Evolutionary conservation across 35 echinoderm and acorn worm genomes (phyloP).

Genomic region (Ophioderma brevispina): DNA sequence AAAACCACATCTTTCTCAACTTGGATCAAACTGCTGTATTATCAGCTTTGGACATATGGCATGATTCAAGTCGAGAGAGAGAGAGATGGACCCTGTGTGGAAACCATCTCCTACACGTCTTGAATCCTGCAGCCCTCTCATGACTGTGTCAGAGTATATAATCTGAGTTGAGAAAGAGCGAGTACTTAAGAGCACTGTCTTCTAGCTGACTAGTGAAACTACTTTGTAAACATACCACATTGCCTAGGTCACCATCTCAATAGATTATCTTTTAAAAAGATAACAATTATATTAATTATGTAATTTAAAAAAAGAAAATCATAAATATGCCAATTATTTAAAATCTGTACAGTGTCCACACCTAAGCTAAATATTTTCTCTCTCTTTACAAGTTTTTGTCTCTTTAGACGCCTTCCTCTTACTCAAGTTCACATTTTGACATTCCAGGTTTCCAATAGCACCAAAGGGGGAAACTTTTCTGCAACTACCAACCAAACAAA

Average conservation of each 20-base stretch:
- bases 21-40: no score
- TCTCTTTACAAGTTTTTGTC: neutral
- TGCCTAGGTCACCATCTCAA: neutral
- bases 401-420: no score
- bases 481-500: neutral
- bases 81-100: no score
- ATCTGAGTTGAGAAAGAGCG: neutral
- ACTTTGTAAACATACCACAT: constrained; percentile 2
- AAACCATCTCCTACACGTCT: no score
- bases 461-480: neutral
- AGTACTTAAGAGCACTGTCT: neutral
- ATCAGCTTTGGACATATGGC: no score
- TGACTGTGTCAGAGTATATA: no score
- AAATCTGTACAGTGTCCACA: neutral
- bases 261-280: neutral
- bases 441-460: neutral
- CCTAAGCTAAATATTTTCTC: neutral
- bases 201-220: neutral
- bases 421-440: no score
- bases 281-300: neutral
- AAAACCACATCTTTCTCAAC: no score
- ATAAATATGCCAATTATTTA: neutral
- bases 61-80: no score
- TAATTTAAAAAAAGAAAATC: neutral
- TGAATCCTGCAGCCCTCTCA: no score